Base-by-base conservation (phyloP, 2,888 invertebrate species). In the Gisinianus flammeolus region DNA sequence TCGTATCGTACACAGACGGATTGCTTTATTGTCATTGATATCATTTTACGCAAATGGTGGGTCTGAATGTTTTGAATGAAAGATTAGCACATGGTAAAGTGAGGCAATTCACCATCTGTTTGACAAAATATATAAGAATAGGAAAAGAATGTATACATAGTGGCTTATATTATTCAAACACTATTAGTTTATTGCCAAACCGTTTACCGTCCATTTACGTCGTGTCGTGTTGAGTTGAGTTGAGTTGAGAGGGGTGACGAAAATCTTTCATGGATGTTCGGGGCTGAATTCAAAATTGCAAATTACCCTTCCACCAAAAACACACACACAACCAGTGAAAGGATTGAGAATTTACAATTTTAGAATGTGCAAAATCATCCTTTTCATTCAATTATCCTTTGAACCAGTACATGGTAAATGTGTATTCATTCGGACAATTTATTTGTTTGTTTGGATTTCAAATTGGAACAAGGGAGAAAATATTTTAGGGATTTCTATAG, bases 1-100 rank as follows among this genome's bases (percentile, higher is more conserved):
- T 58, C 22, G 56, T 58, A 26, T 26, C 28, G 35, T 35, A 35
- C 6, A 44, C 44, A 44, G 2, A 16, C 35, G 8, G 44, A 44
- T 6, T 44, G 44, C 5, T n/a, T n/a, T 62, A 24, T 62, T 26
- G 28, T 12, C 58, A 58, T 24, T 24, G 58, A 24, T 16, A 6
- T 6, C 16, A 44, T 16, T 44, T 6, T 44, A 44, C 6, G 16
- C 71, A 62, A 70, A 58, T 70, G 54, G 31, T 44, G 44, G 44
- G 44, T 44, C 44, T 6, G 22, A 70, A 64, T 26, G 64, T 33
- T 69, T 54, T 22, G 33, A 35, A 67, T 68, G 24, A 33, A 68
- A 58, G 67, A 66, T 76, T 69, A 68, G 72, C 72, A 72, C 72
- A 72, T 58, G 72, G 31, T 72, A 56, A 72, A 72, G 31, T 44